These are phyloP conservation scores for Borostomias antarcticus DNA, from an alignment of 2,797 vertebrate genomes.

Conservation along the genomic window DNA sequence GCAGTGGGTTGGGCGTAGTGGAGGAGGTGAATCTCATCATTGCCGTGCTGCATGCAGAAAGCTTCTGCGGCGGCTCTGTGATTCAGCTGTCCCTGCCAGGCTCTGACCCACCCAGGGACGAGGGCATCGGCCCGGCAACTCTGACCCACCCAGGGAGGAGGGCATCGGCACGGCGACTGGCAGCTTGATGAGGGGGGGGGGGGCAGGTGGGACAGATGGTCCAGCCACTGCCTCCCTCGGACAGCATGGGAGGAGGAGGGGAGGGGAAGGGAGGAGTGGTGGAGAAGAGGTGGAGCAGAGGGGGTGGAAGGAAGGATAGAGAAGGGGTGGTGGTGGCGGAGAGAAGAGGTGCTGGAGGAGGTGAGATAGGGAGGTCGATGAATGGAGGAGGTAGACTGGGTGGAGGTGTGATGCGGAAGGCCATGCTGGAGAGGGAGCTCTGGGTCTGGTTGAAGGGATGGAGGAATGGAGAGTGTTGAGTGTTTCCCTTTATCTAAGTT, in stretches of 20 bases:
- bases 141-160: conserved; percentile 26
- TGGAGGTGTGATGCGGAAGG: no score
- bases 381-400: background rate
- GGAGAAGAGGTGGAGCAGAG: conserved; percentile 5
- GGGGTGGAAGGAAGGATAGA: background rate
- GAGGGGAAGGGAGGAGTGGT: background rate
- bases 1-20: conserved; percentile 14
- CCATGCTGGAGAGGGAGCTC: background rate
- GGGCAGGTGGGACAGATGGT: conserved; percentile 63
- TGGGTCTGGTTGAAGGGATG: background rate
- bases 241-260: conserved; percentile 13
- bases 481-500: no score
- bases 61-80: conserved; percentile 14
- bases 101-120: conserved; percentile 25
- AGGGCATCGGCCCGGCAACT: conserved; percentile 3
- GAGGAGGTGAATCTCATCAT: conserved; percentile 39
- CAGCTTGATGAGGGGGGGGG: conserved; percentile 34
- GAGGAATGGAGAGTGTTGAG: background rate
- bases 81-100: conserved; percentile 21
- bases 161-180: conserved; percentile 31
- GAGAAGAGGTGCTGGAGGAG: background rate
- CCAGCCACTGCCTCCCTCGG: conserved; percentile 38
- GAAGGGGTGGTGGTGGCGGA: background rate
- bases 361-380: background rate
- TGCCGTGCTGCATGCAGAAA: conserved; percentile 12